A percentile compares a stretch with the other conserved stretches of the same genome.
Evolutionary conservation across 2,888 invertebrate species (phyloP).

Genomic region (Empis livida): DNA sequence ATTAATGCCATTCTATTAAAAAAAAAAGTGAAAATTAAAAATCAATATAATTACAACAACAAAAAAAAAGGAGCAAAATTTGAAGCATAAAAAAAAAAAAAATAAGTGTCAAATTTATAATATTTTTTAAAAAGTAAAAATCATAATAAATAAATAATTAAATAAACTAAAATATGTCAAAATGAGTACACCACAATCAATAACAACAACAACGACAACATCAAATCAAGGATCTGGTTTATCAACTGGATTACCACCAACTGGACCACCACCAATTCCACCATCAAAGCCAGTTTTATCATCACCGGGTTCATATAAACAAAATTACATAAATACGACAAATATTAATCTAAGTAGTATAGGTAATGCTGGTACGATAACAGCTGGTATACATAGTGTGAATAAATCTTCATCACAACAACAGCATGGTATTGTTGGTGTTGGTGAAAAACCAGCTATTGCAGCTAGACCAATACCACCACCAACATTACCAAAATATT

Average conservation of each 20-base stretch:
- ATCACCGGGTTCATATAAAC: slow-evolving; percentile 22
- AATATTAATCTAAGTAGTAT: slow-evolving; percentile 19
- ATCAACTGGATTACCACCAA: slow-evolving; percentile 9
- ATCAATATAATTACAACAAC: too few relatives aligned
- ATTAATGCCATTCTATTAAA: too few relatives aligned
- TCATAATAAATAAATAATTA: neutral
- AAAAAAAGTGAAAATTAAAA: too few relatives aligned
- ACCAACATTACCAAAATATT: slow-evolving; percentile 66
- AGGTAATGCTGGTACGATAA: slow-evolving; percentile 14
- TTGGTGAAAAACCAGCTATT: slow-evolving; percentile 29
- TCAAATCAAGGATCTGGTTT: neutral
- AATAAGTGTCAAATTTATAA: too few relatives aligned
- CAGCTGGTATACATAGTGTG: slow-evolving; percentile 22
- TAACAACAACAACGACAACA: neutral
- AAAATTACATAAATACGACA: slow-evolving; percentile 19
- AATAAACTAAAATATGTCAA: neutral
- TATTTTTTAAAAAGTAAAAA: neutral
- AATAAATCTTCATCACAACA: slow-evolving; percentile 17
- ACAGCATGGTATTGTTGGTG: neutral
- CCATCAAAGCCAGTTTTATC: slow-evolving; percentile 21
- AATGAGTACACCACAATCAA: neutral
- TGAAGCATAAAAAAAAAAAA: too few relatives aligned
- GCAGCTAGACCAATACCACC: slow-evolving; percentile 57
- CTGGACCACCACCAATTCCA: slow-evolving; percentile 19
- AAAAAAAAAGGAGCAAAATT: too few relatives aligned